Evolutionary conservation across 2,113 vertebrate species (phyloP), one percentile per base, ranked within the genome.

Genomic region (Salvelinus sp.): DNA sequence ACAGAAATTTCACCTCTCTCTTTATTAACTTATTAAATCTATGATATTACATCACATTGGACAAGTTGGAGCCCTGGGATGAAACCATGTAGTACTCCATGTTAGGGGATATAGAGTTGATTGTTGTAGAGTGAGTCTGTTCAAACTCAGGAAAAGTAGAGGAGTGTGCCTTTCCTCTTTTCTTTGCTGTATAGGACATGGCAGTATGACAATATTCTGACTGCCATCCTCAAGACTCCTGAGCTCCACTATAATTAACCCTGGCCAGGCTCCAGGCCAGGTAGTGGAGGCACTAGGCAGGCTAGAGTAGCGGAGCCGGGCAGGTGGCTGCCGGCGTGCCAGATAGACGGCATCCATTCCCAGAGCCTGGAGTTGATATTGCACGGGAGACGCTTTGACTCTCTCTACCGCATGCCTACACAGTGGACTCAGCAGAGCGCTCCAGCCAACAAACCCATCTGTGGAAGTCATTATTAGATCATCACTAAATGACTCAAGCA

Each of bases 221-320:
- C 92, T 88, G 63, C 83, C 86, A 83, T 89, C 85, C 87, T 88
- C 88, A 77, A 88, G 88, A 90, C 90, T 92, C 88, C 79, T 87
- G 89, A 90, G 91, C 87, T 89, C 87, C 83, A 85, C 94, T 93
- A 94, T 93, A 94, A 94, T 94, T 94, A 94, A 94, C 92, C 93
- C 91, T 94, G 93, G 94, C 91, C 80, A 48, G 75, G 86, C 88
- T 93, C 93, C 93, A 94, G 90, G 82, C 82, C 89, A 94, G 93
- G 93, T 94, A 94, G 86, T 77, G 87, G 48, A 50, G 48, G 14
- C 48, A 50, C 48, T 50, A 50, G 12, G 48, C 14, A 50, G 48
- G 48, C 83, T 84, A 81, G 79, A 87, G 85, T 54, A 90, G 89
- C 83, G 80, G 73, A 75, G 79, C 79, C 74, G 82, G 60, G 60